phyloP scores from a whole-genome alignment of 2,797 vertebrate genomes.

The Rhinatrema bivittatum region DNA sequence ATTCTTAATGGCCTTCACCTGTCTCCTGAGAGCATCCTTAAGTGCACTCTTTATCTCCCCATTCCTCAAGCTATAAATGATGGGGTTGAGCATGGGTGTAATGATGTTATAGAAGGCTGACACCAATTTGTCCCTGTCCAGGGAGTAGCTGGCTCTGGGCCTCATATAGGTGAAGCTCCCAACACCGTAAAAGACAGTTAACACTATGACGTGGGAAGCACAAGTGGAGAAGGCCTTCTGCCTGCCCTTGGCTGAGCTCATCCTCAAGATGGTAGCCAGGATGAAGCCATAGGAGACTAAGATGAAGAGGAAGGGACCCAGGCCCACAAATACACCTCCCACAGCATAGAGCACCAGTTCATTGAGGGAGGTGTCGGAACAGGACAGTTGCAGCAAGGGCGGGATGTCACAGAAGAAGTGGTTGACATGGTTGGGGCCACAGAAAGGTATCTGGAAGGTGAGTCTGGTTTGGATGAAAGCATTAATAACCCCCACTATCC shows the following conservation, averaged over 20 bases:
- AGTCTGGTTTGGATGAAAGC: slow-evolving; percentile 12
- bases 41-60: slow-evolving; percentile 4
- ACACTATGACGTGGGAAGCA: slow-evolving; percentile 21
- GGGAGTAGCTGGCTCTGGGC: too few species aligned
- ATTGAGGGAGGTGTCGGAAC: slow-evolving; percentile 6
- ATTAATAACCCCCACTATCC: slow-evolving; percentile 12
- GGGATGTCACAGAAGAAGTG: slow-evolving; percentile 26
- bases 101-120: slow-evolving; percentile 24
- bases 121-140: slow-evolving; percentile 1
- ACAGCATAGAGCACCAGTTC: slow-evolving; percentile 1
- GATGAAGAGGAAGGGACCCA: slow-evolving; percentile 11
- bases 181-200: slow-evolving; percentile 18
- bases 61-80: slow-evolving; percentile 23
- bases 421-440: too few species aligned
- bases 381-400: slow-evolving; percentile 12
- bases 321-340: slow-evolving; percentile 12
- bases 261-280: slow-evolving; percentile 4
- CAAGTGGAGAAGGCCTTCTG: too few species aligned
- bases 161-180: background rate
- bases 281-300: slow-evolving; percentile 16
- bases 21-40: too few species aligned
- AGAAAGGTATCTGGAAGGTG: slow-evolving; percentile 26
- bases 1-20: too few species aligned
- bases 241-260: background rate
- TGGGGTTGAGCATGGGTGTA: slow-evolving; percentile 16